Base-by-base conservation (phyloP, 2,797 vertebrate genomes). In the Mallotus villosus region DNA sequence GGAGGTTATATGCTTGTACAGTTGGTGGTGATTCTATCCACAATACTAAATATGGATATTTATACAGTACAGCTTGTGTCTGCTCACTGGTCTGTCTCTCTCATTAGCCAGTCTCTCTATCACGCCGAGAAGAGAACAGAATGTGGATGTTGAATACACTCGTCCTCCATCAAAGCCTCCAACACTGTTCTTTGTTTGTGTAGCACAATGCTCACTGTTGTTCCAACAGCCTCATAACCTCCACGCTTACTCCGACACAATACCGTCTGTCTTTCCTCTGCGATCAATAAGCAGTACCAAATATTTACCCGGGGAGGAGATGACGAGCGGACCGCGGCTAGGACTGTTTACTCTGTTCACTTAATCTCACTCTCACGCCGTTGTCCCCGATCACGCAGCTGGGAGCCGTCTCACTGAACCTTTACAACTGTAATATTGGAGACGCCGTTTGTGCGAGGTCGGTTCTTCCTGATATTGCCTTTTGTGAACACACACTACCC, bases 281-380 rank as follows among this genome's bases (percentile, higher is more conserved):
- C 17, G 66, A 78, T 81, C 55, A 64, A 70, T 68, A 71, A 78
- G 57, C 64, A 11, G 7, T 22, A 55, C 59, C 71, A 82, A 76
- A 78, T 78, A 84, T 84, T 80, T 82, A 80, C 64, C 53, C 55
- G 14, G 21, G 61, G 55, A 66, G 46, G 61, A 73, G 76, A 81
- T 58, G 37, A 78, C 77, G 61, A 41, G 63, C 46, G 63, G 25
- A 58, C 57, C 65, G 76, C 25, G 51, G 51, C n/a, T 67, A 37
- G 58, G 34, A 46, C 72, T 81, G 75, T 80, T 81, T 78, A 65
- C 6, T 65, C 9, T 73, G 62, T 63, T 68, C 74, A 60, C 74
- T 65, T 78, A 53, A 58, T 78, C 32, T 60, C 34, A 2, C 46
- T 4, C 51, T 41, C 21, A 22, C 8, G 63, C 57, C 58, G 5